A percentile compares a stretch with the other conserved stretches of the same genome.
These are phyloP conservation scores for Chelmon rostratus DNA, from an alignment of 2,797 vertebrate genomes.

Conservation along the genomic window DNA sequence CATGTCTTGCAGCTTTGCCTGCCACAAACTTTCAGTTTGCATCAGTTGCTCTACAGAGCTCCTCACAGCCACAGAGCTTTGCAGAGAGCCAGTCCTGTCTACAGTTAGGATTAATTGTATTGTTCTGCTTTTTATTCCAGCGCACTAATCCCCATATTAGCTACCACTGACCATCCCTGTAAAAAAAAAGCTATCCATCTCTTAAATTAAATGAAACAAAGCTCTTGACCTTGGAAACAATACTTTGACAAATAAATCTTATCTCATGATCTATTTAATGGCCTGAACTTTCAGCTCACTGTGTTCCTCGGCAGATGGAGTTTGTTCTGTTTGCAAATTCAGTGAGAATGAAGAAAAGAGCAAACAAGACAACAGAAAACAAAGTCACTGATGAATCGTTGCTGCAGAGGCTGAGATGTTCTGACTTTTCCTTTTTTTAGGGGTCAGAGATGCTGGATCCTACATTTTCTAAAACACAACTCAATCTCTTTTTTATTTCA, in stretches of 20 bases:
- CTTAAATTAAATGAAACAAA: background rate
- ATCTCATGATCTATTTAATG: background rate
- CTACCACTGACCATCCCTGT: background rate
- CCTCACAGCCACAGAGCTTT: background rate
- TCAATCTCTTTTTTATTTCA: background rate
- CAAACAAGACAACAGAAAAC: too few species aligned
- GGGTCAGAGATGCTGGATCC: background rate
- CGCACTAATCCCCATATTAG: background rate
- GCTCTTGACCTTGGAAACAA: background rate
- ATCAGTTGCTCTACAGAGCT: background rate
- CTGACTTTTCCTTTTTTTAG: background rate
- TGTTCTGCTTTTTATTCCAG: background rate
- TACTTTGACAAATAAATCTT: constrained; percentile 9
- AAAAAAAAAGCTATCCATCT: background rate
- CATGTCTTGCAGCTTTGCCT: constrained; percentile 23
- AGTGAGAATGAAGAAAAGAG: background rate
- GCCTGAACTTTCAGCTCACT: background rate
- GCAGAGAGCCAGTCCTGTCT: background rate
- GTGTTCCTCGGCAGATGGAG: background rate
- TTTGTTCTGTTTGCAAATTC: background rate
- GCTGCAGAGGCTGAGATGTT: background rate
- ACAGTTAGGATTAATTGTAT: background rate
- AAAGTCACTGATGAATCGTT: background rate
- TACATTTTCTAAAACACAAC: background rate
- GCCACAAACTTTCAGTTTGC: constrained; percentile 32